A percentile compares a stretch with the other conserved stretches of the same genome.
These are phyloP conservation scores for Zelleria hepariella DNA, from an alignment of 2,888 invertebrate species.

Conservation along the genomic window DNA sequence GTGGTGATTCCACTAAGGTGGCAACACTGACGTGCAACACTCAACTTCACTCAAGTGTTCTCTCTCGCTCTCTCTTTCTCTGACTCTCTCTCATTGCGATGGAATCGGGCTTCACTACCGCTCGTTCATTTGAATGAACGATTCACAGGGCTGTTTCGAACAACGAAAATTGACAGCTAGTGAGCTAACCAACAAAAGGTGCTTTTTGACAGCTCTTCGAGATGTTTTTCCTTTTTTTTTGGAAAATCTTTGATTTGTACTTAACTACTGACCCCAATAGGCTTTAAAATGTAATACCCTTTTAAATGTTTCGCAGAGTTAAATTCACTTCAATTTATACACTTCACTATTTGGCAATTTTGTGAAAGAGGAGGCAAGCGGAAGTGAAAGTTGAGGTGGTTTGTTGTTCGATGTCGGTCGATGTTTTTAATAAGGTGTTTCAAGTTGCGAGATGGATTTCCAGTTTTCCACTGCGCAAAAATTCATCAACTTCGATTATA, in stretches of 20 bases:
- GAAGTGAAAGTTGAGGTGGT: slow-evolving; percentile 26
- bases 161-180: slow-evolving; percentile 48
- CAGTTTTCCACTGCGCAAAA: no score
- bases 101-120: no score
- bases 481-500: no score
- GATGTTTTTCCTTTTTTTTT: slow-evolving; percentile 23
- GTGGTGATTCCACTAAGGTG: no score
- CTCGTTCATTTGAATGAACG: no score
- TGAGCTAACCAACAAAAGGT: neutral
- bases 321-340: neutral
- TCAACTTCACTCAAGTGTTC: no score
- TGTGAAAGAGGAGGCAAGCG: slow-evolving; percentile 6
- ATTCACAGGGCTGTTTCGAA: no score
- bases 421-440: neutral
- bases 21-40: no score
- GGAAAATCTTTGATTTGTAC: neutral
- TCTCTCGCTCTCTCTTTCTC: no score
- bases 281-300: neutral
- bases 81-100: no score
- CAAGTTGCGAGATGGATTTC: no score
- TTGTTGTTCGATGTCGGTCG: neutral
- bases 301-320: neutral
- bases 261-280: no score
- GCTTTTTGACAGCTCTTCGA: slow-evolving; percentile 67
- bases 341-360: neutral